Percentiles rank a stretch among this genome's conserved stretches.
Conservation (phyloP, 2,888 invertebrate genomes). For the Xestia xanthographa region DNA sequence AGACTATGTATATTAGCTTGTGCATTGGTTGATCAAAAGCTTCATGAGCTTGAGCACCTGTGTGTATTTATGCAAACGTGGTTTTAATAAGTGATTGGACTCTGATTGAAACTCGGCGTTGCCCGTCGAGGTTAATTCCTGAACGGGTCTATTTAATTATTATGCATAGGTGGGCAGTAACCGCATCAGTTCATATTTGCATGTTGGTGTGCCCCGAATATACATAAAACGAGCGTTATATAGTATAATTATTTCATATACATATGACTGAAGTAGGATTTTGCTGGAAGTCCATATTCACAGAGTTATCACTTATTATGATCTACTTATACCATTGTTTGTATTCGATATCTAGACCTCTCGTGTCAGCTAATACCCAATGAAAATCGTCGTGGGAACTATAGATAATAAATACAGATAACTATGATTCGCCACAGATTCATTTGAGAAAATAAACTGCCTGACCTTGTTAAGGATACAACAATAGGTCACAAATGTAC, state of each 20-base stretch:
- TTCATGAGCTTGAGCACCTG: background rate
- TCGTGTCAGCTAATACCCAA: too few species aligned
- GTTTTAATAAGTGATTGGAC: constrained; percentile 12
- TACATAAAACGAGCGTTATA: too few species aligned
- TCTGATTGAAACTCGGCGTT: constrained; percentile 26
- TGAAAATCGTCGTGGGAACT: too few species aligned
- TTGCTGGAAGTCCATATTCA: too few species aligned
- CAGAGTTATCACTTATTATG: too few species aligned
- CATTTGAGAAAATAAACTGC: too few species aligned
- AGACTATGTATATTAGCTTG: background rate
- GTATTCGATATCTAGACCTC: too few species aligned
- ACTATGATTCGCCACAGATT: too few species aligned
- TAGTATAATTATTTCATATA: background rate
- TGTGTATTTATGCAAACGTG: constrained; percentile 8
- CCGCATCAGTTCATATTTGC: constrained; percentile 19
- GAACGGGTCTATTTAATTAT: constrained; percentile 14
- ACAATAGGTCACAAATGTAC: too few species aligned
- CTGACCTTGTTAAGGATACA: too few species aligned
- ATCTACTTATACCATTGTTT: too few species aligned
- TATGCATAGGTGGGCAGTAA: constrained; percentile 26
- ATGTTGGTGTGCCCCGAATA: constrained; percentile 1
- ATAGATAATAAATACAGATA: too few species aligned
- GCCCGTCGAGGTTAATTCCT: constrained; percentile 1
- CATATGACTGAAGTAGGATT: background rate
- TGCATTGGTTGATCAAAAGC: background rate